Evolutionary conservation across 1,140 invertebrate genomes (phyloP), one percentile per base, ranked within the genome.

Genomic region (Drosophila lini): DNA sequence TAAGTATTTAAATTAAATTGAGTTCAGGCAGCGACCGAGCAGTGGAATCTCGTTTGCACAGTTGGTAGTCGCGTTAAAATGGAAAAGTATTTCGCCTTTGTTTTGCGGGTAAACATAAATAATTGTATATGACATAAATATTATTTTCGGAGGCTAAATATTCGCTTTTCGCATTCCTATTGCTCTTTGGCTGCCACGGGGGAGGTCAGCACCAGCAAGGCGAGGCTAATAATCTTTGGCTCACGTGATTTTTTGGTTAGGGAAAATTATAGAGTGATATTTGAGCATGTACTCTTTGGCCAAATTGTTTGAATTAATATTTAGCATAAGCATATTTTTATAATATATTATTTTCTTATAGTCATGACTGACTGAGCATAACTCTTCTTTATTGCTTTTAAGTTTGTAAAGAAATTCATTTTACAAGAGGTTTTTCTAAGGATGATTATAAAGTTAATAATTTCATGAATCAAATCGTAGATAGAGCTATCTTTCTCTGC

Each of bases 21-120:
- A 81, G 79, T 60, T 78, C 68, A 81, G 48, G 11, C 55, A 63
- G 55, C 60, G 41, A 47, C 45, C 50, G 38, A 25, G 73, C 74
- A 44, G 10, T 67, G 55, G 69, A 85, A 78, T 81, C 74, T 76
- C 53, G 75, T 86, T 86, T 86, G 56, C 50, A 88, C 82, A 86
- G 82, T 82, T 86, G 82, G 52, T 38, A 65, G 65, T 78, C 32
- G 58, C 42, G n/a, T 71, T 63, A 45, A 50, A 28, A 44, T 77
- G 62, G 56, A 70, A 69, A 69, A 65, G 45, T 38, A 73, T 63
- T 56, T 55, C n/a, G 45, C 47, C 40, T 68, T 57, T 76, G 73
- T 58, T 68, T 48, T 7, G 42, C 52, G 48, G 45, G 68, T 62
- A 81, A 85, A 81, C 68, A 75, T 50, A 32, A 79, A 80, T 63